These are phyloP conservation scores for Luscinia luscinia DNA, from an alignment of 2,797 vertebrate genomes.

Conservation along the genomic window DNA sequence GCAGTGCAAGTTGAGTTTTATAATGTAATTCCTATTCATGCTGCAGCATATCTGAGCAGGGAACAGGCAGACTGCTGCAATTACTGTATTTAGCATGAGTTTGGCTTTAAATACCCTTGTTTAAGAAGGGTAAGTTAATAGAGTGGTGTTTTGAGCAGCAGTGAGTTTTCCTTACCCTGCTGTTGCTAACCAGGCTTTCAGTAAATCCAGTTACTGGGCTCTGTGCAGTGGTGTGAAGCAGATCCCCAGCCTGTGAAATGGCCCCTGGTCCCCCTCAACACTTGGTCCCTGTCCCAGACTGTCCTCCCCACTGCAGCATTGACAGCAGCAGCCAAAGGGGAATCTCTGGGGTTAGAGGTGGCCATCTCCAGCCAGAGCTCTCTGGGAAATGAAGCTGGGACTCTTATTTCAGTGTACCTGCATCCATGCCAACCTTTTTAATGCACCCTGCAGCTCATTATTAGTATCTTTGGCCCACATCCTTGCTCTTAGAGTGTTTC, in stretches of 20 bases:
- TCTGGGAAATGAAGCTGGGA: neutral
- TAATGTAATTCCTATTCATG: neutral
- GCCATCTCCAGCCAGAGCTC: neutral
- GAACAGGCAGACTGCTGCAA: neutral
- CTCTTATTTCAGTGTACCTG: neutral
- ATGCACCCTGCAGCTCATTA: neutral
- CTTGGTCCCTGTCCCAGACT: neutral
- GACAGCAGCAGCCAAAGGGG: neutral
- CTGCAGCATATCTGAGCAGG: neutral
- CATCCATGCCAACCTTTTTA: neutral
- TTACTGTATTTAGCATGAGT: neutral
- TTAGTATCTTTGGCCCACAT: neutral
- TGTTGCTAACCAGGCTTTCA: neutral
- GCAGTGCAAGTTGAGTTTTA: neutral
- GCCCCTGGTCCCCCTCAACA: neutral
- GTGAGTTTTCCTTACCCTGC: neutral
- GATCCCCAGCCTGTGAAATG: neutral
- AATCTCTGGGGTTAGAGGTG: neutral
- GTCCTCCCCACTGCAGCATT: neutral
- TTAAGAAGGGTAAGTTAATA: neutral
- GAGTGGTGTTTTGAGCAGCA: neutral
- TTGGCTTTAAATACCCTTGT: neutral
- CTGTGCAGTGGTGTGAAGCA: neutral
- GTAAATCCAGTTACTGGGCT: neutral
- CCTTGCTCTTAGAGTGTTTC: neutral